Percentiles rank a stretch among this genome's conserved stretches.
phyloP scores from a whole-genome alignment of 1,140 invertebrate genomes.

The Bombus affinis region DNA sequence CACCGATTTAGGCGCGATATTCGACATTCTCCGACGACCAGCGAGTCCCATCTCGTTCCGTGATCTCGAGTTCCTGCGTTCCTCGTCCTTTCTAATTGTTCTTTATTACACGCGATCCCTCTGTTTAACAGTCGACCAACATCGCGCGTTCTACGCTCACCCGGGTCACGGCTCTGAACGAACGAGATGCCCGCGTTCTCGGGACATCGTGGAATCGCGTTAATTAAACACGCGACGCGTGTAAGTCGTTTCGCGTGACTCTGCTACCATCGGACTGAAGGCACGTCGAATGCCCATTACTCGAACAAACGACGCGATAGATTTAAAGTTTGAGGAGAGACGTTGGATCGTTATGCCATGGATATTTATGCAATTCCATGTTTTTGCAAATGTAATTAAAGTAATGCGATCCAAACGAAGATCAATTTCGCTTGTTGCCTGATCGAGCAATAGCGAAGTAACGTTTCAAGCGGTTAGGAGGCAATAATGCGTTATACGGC shows the following conservation, averaged over 20 bases:
- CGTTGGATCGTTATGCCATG: too few species aligned
- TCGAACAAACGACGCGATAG: neutral
- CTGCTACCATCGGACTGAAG: neutral
- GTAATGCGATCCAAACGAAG: neutral
- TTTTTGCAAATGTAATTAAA: neutral
- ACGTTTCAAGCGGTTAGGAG: too few species aligned
- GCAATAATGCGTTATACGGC: too few species aligned
- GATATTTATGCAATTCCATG: neutral
- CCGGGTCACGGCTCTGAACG: neutral
- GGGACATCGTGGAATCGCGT: neutral
- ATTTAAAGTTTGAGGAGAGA: neutral
- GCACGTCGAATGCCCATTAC: too few species aligned
- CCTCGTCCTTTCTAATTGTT: neutral
- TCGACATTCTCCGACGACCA: too few species aligned
- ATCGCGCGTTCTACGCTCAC: neutral
- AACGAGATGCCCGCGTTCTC: neutral
- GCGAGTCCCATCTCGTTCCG: neutral
- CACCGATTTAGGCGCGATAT: neutral
- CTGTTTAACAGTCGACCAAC: neutral
- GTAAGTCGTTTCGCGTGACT: conserved; percentile 15
- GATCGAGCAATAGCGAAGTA: neutral
- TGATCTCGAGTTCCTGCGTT: neutral
- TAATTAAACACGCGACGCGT: conserved; percentile 23
- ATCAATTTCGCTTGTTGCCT: neutral
- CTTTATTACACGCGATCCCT: conserved; percentile 12